These are phyloP conservation scores for Columba livia DNA, from an alignment of 2,113 vertebrate genomes.

Conservation along the genomic window DNA sequence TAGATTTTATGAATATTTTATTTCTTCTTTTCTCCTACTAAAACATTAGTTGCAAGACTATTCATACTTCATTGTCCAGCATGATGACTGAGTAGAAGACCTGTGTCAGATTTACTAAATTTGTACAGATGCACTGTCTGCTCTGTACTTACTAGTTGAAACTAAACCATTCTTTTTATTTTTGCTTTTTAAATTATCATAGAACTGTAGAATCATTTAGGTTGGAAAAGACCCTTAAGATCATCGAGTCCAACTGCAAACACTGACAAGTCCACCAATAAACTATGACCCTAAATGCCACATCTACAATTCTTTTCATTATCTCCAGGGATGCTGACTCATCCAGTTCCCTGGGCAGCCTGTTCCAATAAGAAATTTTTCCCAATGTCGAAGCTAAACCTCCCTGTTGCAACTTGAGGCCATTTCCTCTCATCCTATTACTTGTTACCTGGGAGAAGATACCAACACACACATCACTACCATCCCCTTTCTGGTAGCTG, in stretches of 20 bases:
- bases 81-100: not conserved
- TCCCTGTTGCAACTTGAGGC: too few species aligned
- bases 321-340: not conserved
- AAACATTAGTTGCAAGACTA: not conserved
- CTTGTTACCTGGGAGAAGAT: too few species aligned
- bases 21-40: not conserved
- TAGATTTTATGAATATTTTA: not conserved
- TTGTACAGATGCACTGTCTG: not conserved
- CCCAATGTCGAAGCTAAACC: too few species aligned
- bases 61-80: not conserved
- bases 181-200: not conserved
- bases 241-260: too few species aligned
- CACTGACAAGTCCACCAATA: not conserved
- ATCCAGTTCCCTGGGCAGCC: not conserved
- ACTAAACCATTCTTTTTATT: not conserved
- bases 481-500: too few species aligned
- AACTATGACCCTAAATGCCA: not conserved
- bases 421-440: too few species aligned
- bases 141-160: not conserved
- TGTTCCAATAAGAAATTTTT: too few species aligned
- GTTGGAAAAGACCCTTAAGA: too few species aligned
- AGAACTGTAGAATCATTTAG: too few species aligned
- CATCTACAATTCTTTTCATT: not conserved
- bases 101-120: not conserved
- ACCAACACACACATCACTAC: too few species aligned